phyloP scores from a whole-genome alignment of 2,113 vertebrate species.

The Lophochroa leadbeateri region DNA sequence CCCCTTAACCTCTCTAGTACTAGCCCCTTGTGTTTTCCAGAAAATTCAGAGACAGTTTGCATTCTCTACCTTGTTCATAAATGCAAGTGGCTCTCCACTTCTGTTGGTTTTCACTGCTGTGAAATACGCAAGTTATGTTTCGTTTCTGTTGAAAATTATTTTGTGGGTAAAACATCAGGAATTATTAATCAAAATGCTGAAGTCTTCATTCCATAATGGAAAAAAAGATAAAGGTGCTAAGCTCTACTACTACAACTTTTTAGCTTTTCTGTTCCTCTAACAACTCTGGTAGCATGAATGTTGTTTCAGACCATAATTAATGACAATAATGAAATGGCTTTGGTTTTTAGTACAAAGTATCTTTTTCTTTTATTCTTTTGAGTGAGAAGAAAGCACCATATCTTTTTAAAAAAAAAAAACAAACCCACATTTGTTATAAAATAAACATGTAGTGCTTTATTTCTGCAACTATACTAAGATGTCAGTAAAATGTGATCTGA shows the following conservation, averaged over 20 bases:
- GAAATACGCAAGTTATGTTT: not conserved
- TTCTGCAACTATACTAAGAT: not conserved
- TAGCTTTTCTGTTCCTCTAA: not conserved
- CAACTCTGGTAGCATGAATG: not conserved
- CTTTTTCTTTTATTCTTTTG: conserved; percentile 8
- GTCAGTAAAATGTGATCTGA: not conserved
- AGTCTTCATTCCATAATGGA: not conserved
- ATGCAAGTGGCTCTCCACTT: not conserved
- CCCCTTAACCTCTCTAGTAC: not conserved
- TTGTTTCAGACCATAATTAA: not conserved
- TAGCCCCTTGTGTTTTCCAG: not conserved
- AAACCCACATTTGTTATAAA: not conserved
- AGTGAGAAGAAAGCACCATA: not conserved
- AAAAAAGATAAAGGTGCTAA: not conserved
- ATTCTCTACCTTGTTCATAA: not conserved
- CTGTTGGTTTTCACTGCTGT: not conserved
- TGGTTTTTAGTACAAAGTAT: not conserved
- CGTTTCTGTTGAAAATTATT: not conserved
- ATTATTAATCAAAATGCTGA: conserved; percentile 27
- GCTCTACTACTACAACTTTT: not conserved
- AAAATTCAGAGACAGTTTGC: not conserved
- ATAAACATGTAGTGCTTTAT: not conserved
- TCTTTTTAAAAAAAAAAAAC: not conserved
- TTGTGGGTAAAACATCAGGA: conserved; percentile 18
- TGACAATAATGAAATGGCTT: not conserved